phyloP scores from a whole-genome alignment of 2,113 vertebrate species.

The Callorhinus ursinus region DNA sequence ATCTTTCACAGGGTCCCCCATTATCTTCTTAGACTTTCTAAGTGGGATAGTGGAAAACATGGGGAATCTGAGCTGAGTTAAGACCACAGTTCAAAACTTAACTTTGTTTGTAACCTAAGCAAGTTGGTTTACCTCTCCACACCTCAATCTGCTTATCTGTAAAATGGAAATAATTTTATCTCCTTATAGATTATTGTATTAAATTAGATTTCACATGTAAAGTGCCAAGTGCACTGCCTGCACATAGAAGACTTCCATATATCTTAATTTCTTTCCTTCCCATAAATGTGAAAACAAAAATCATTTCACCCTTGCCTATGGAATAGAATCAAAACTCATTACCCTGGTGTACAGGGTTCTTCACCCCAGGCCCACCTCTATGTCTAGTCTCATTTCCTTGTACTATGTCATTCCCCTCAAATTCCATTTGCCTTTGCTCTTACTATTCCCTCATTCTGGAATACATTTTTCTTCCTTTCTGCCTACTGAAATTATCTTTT shows the following conservation, averaged over 20 bases:
- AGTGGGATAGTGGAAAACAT: neutral
- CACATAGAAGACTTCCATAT: neutral
- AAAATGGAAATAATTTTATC: neutral
- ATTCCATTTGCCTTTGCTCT: neutral
- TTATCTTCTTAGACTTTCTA: neutral
- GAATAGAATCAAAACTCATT: neutral
- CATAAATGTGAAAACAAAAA: neutral
- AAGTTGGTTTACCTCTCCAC: neutral
- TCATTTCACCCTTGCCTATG: neutral
- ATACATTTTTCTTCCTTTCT: neutral
- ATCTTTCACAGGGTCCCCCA: neutral
- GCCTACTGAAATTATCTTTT: neutral
- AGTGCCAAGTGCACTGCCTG: neutral
- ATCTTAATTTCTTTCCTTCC: neutral
- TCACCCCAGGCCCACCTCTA: neutral
- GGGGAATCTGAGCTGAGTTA: neutral
- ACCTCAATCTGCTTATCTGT: neutral
- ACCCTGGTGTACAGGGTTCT: neutral
- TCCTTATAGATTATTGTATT: neutral
- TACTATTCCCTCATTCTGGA: neutral
- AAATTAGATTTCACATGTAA: neutral
- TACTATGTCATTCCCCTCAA: neutral
- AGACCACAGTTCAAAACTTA: neutral
- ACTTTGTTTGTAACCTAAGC: neutral
- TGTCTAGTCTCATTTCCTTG: neutral